Conservation (phyloP, 2,797 vertebrate species). For the Nasua narica region DNA sequence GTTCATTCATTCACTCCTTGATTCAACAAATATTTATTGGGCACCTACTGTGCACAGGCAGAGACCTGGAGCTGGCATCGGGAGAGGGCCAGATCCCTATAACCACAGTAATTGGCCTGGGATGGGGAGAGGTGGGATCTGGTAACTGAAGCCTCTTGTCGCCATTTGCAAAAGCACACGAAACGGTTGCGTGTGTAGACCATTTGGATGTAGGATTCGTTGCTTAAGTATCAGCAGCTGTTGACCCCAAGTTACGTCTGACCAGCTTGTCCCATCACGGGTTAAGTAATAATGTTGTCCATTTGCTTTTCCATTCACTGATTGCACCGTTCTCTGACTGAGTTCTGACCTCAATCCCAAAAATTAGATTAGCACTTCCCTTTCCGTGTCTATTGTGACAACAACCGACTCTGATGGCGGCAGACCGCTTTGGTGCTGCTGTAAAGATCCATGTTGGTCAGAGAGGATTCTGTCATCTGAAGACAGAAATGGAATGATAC, state of each 20-base stretch:
- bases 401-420: slow-evolving; percentile 62
- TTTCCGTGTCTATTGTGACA: slow-evolving; percentile 34
- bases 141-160: background rate
- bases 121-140: background rate
- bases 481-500: background rate
- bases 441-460: background rate
- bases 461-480: background rate
- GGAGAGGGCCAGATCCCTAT: background rate
- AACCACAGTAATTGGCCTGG: background rate
- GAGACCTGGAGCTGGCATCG: background rate
- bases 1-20: background rate
- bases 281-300: slow-evolving; percentile 3
- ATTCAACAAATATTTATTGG: background rate
- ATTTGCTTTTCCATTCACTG: background rate
- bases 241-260: background rate
- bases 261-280: background rate
- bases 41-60: background rate
- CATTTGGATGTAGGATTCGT: slow-evolving; percentile 9
- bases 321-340: background rate
- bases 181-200: background rate
- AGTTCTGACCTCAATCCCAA: background rate
- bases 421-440: background rate
- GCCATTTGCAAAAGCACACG: slow-evolving; percentile 10
- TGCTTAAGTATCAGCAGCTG: background rate
- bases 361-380: slow-evolving; percentile 46